These are phyloP conservation scores for Dolomedes plantarius DNA, from an alignment of 2,888 invertebrate species.

Conservation along the genomic window DNA sequence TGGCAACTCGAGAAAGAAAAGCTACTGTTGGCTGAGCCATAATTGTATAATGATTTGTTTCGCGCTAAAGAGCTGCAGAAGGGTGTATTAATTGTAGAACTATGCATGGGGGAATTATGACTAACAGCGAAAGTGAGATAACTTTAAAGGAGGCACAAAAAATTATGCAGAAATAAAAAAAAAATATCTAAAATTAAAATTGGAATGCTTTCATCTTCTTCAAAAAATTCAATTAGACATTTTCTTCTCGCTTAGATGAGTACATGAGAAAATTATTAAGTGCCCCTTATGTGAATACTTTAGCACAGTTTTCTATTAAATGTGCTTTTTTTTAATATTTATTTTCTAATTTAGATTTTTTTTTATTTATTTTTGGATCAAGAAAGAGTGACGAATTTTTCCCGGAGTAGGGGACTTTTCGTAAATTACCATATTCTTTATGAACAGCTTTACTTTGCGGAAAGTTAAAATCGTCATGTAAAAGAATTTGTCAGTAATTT, in stretches of 20 bases:
- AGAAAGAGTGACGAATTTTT: too few species aligned
- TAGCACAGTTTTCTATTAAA: conserved; percentile 30
- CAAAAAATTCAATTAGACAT: conserved; percentile 65
- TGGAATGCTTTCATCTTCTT: conserved; percentile 50
- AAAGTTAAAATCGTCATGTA: too few species aligned
- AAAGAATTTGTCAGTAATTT: too few species aligned
- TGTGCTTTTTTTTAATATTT: conserved; percentile 9
- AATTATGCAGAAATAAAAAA: conserved; percentile 15
- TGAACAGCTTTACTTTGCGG: too few species aligned
- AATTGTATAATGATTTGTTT: conserved; percentile 66
- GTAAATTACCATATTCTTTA: too few species aligned
- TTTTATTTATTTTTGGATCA: too few species aligned
- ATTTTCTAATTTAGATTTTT: background rate
- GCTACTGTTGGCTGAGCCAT: conserved; percentile 19
- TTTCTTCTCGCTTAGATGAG: conserved; percentile 54
- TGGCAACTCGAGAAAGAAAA: conserved; percentile 32
- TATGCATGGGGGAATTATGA: conserved; percentile 15
- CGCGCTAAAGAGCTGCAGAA: conserved; percentile 43
- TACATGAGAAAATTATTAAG: conserved; percentile 62
- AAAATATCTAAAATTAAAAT: conserved; percentile 37
- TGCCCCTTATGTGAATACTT: conserved; percentile 45
- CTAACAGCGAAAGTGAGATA: background rate
- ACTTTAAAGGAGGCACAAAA: background rate
- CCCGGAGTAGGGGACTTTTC: too few species aligned
- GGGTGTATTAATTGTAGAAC: conserved; percentile 58